Base-by-base conservation (phyloP, 2,797 vertebrate genomes). In the Anguilla marmorata region DNA sequence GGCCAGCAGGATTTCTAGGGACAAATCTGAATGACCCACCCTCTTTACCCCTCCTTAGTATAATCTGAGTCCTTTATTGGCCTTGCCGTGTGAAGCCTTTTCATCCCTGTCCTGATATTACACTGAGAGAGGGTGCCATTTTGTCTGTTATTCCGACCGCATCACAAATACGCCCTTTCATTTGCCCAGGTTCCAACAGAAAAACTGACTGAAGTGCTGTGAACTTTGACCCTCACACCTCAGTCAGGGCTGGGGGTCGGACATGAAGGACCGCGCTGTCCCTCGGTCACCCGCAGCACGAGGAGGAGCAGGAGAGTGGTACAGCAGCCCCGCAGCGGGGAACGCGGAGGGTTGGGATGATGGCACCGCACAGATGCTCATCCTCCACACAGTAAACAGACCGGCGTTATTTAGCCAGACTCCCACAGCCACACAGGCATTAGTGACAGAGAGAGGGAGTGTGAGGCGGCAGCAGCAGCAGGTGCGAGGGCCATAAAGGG, bases 401-500 rank as follows among this genome's bases (percentile, higher is more conserved):
- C 88, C 58, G 12, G 79, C 52, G 66, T 58, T 86, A 76, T 88
- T 84, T 56, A 87, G 76, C 3, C 85, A 58, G 58, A 60, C 58
- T 60, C 9, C 66, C 86, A 14, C 37, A 48, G 69, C 37, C 54
- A 52, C 83, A 89, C 86, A 89, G 63, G 74, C 45, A 83, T 52
- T 66, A 14, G 79, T n/a, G 84, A 84, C 87, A 74, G 82, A 63
- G 50, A 2, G 66, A 58, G 56, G 27, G 83, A 85, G 48, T 16
- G 50, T 24, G 84, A 21, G 84, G 83, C 79, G 88, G 72, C 88
- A 80, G 76, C 48, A 85, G 84, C 82, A 89, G 91, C 93, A 93
- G 93, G 93, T 93, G 93, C 91, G 90, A 48, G 69, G 52, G 86
- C 86, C 74, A 93, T 92, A 93, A 93, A 92, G 93, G 87, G 89